phyloP scores from a whole-genome alignment of 1,140 invertebrate species.

The Odontomachus brunneus region DNA sequence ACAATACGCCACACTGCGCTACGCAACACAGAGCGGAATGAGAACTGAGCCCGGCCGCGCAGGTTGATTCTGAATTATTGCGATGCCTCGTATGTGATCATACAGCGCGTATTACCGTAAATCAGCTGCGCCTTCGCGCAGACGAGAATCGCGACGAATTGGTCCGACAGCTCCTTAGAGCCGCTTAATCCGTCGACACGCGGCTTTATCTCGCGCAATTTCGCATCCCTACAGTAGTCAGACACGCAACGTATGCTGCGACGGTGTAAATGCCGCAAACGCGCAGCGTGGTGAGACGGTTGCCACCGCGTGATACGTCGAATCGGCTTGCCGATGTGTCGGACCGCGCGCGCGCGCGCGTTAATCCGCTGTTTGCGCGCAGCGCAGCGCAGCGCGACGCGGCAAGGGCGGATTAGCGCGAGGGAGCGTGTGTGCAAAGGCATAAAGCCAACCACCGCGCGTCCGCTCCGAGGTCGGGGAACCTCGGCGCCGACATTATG shows the following conservation, averaged over 20 bases:
- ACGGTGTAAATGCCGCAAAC: background rate
- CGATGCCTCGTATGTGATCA: conserved; percentile 29
- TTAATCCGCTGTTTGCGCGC: background rate
- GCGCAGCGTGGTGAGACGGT: background rate
- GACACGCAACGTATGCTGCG: background rate
- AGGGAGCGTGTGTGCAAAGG: conserved; percentile 1
- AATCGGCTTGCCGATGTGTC: conserved; percentile 21
- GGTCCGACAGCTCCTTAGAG: no score
- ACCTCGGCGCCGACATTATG: conserved; percentile 67
- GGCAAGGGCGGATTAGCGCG: background rate
- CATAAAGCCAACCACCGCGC: conserved; percentile 30
- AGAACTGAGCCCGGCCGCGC: background rate
- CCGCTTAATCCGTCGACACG: background rate
- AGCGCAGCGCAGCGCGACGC: no score
- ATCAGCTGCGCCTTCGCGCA: conserved; percentile 22
- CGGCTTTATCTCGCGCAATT: conserved; percentile 7
- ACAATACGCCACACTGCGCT: conserved; percentile 6
- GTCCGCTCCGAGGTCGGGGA: conserved; percentile 44
- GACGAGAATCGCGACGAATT: conserved; percentile 11
- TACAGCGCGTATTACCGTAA: conserved; percentile 2
- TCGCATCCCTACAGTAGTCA: background rate
- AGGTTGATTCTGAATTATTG: conserved; percentile 46
- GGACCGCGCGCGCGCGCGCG: background rate
- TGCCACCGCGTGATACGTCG: background rate
- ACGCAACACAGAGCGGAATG: background rate